A percentile compares a stretch with the other conserved stretches of the same genome.
Evolutionary conservation across 2,113 vertebrate species (phyloP).

Genomic region (Chrysemys picta): DNA sequence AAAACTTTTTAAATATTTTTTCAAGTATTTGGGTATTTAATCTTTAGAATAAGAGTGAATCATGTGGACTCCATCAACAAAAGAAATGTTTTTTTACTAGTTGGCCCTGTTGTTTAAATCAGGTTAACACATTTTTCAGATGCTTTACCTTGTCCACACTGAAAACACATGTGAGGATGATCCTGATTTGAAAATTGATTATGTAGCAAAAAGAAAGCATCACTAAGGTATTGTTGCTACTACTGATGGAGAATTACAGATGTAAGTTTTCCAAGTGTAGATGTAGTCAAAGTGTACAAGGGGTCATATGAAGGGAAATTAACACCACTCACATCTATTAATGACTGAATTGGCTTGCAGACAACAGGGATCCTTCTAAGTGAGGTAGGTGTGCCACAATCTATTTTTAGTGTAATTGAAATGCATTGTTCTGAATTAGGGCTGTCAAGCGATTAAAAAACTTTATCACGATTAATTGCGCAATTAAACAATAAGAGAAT

Average conservation of each 20-base stretch:
- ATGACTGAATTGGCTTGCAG: not conserved
- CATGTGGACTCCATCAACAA: not conserved
- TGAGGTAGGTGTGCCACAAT: not conserved
- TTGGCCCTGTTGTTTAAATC: not conserved
- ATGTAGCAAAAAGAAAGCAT: not conserved
- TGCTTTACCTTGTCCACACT: not conserved
- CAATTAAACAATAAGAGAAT: no score
- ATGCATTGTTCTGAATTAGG: not conserved
- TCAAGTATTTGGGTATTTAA: not conserved
- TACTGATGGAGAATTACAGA: not conserved
- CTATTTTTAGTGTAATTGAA: not conserved
- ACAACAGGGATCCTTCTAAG: not conserved
- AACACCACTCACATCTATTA: not conserved
- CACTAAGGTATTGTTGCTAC: not conserved
- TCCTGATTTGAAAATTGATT: not conserved
- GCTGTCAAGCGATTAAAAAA: no score
- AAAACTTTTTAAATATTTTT: not conserved
- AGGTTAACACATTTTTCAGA: not conserved
- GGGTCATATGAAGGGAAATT: slow-evolving; percentile 12
- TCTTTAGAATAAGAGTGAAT: not conserved
- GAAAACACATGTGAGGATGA: not conserved
- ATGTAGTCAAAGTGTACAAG: not conserved
- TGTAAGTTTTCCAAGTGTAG: not conserved
- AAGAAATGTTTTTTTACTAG: not conserved
- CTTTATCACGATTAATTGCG: no score